Evolutionary conservation across 2,113 vertebrate genomes (phyloP).

Genomic region (Clarias magur): DNA sequence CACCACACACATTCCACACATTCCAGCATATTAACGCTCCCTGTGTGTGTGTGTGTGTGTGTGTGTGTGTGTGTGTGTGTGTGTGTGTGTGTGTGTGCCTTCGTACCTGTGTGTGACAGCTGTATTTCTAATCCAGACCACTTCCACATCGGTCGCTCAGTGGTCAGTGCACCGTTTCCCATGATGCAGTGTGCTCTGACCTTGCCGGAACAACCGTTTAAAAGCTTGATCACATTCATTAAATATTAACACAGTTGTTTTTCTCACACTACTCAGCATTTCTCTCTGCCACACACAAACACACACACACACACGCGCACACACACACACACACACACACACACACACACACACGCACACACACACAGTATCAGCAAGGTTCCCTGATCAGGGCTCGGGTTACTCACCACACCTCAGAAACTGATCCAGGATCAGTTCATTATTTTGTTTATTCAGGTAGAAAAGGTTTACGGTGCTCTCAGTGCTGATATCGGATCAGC

Average conservation of each 20-base stretch:
- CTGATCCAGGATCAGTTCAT: constrained; percentile 5
- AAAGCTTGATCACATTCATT: constrained; percentile 47
- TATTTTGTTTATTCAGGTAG: not conserved
- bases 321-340: constrained; percentile 8
- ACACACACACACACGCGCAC: constrained; percentile 7
- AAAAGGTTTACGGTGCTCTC: not conserved
- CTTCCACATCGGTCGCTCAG: not conserved
- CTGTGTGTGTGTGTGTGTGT: constrained; percentile 25
- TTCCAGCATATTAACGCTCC: constrained; percentile 14
- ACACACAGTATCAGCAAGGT: constrained; percentile 13
- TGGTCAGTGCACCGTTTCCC: constrained; percentile 41
- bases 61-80: constrained; percentile 32
- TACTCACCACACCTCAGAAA: constrained; percentile 7
- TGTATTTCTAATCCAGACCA: constrained; percentile 11
- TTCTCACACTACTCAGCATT: constrained; percentile 20
- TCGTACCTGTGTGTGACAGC: constrained; percentile 9
- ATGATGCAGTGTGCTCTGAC: constrained; percentile 25
- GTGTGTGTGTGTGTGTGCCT: constrained; percentile 31
- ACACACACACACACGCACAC: constrained; percentile 9
- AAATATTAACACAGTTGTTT: constrained; percentile 51
- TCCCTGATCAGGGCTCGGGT: constrained; percentile 34
- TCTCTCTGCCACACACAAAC: not conserved
- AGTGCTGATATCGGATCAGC: not conserved
- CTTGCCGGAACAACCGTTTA: constrained; percentile 40
- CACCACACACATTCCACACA: constrained; percentile 28